Evolutionary conservation across 2,113 vertebrate species (phyloP).

Genomic region (Motacilla alba): DNA sequence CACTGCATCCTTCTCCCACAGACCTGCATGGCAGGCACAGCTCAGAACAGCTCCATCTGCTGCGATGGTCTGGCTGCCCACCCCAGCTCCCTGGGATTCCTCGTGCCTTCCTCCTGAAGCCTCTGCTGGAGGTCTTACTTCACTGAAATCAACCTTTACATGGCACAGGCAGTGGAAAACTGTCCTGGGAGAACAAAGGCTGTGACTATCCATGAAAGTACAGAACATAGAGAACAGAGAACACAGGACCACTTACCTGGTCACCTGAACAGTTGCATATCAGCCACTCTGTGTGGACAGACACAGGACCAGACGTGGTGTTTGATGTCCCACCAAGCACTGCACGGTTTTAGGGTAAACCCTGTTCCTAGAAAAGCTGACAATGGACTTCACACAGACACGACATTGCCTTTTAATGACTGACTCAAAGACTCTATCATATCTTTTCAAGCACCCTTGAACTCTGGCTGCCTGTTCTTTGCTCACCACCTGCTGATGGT

Average conservation of each 20-base stretch:
- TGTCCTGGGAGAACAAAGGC: neutral
- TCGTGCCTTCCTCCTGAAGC: neutral
- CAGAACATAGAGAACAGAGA: neutral
- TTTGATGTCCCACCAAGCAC: neutral
- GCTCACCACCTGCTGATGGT: constrained; percentile 40
- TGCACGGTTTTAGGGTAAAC: neutral
- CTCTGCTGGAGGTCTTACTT: neutral
- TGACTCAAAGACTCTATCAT: neutral
- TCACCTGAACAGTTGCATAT: neutral
- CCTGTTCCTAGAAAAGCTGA: neutral
- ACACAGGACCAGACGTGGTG: neutral
- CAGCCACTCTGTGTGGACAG: neutral
- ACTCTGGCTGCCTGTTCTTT: neutral
- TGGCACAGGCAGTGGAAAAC: neutral
- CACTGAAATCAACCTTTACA: neutral
- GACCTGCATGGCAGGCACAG: neutral
- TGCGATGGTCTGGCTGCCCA: neutral
- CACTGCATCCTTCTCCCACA: neutral
- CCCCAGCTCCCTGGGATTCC: neutral
- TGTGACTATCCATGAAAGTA: neutral
- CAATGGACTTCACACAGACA: neutral
- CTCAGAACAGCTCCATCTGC: neutral
- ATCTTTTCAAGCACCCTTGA: neutral
- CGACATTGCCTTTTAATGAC: neutral
- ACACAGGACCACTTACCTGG: neutral